phyloP scores from a whole-genome alignment of 2,113 vertebrate species.

The Nerophis ophidion region DNA sequence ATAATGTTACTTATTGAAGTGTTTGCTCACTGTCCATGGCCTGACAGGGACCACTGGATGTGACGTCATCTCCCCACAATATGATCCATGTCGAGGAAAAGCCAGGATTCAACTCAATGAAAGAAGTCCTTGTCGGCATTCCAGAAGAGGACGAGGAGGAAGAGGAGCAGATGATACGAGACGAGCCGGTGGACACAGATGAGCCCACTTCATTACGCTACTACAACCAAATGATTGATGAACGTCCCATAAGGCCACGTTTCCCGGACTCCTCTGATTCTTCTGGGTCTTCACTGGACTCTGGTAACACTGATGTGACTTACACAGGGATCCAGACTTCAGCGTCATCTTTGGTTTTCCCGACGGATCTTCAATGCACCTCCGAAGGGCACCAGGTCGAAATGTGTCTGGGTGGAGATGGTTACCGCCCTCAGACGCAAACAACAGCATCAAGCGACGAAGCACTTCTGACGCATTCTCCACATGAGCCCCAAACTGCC shows the following conservation, averaged over 20 bases:
- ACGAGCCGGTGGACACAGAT: slow-evolving; percentile 73
- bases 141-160: slow-evolving; percentile 69
- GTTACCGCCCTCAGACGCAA: slow-evolving; percentile 59
- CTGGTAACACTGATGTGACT: slow-evolving; percentile 77
- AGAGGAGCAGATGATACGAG: slow-evolving; percentile 42
- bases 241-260: slow-evolving; percentile 66
- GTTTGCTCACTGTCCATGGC: neutral
- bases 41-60: slow-evolving; percentile 63
- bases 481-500: slow-evolving; percentile 26
- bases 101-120: slow-evolving; percentile 57
- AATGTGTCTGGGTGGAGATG: slow-evolving; percentile 30
- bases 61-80: slow-evolving; percentile 86
- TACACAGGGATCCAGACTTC: slow-evolving; percentile 92
- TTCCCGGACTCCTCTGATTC: slow-evolving; percentile 69
- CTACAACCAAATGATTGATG: slow-evolving; percentile 84
- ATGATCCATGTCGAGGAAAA: slow-evolving; percentile 85
- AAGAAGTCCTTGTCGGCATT: slow-evolving; percentile 80
- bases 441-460: slow-evolving; percentile 8
- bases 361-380: slow-evolving; percentile 65
- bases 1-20: neutral
- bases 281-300: slow-evolving; percentile 71
- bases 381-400: slow-evolving; percentile 26
- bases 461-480: slow-evolving; percentile 17
- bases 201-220: slow-evolving; percentile 76
- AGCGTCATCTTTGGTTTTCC: slow-evolving; percentile 51